These are phyloP conservation scores for Brotula barbata DNA, from an alignment of 2,797 vertebrate genomes.

Conservation along the genomic window DNA sequence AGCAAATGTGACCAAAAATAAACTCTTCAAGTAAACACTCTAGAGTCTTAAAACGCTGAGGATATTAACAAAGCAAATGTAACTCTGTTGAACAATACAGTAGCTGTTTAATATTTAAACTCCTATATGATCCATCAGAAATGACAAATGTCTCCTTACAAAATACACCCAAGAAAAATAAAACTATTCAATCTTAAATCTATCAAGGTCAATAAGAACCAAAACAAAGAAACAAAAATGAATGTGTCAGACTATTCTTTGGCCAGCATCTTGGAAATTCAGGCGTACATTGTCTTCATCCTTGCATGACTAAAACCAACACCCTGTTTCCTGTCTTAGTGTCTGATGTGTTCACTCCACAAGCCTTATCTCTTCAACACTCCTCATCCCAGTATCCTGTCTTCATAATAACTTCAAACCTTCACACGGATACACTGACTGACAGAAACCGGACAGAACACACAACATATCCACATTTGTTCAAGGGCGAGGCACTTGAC, in stretches of 20 bases:
- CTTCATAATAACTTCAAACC: constrained; percentile 63
- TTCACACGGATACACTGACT: constrained; percentile 33
- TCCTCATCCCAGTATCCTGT: constrained; percentile 61
- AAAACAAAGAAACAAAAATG: background rate
- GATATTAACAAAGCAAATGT: too few relatives aligned
- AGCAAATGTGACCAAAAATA: background rate
- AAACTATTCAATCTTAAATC: background rate
- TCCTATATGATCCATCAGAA: too few relatives aligned
- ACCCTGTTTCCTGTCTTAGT: constrained; percentile 58
- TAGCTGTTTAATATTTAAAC: background rate
- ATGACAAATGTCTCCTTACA: background rate
- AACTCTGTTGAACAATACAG: constrained; percentile 43
- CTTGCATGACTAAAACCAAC: constrained; percentile 39
- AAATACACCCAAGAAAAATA: background rate
- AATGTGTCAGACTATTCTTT: background rate
- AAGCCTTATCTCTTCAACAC: constrained; percentile 64
- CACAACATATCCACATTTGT: background rate
- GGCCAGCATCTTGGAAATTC: constrained; percentile 15
- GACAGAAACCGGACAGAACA: constrained; percentile 31
- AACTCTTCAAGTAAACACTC: too few relatives aligned
- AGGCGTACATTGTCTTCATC: constrained; percentile 10
- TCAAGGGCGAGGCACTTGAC: background rate
- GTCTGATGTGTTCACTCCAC: constrained; percentile 29
- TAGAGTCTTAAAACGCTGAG: too few relatives aligned
- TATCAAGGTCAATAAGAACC: background rate